Evolutionary conservation across 2,888 invertebrate genomes (phyloP).

Genomic region (Microdon myrmicae): DNA sequence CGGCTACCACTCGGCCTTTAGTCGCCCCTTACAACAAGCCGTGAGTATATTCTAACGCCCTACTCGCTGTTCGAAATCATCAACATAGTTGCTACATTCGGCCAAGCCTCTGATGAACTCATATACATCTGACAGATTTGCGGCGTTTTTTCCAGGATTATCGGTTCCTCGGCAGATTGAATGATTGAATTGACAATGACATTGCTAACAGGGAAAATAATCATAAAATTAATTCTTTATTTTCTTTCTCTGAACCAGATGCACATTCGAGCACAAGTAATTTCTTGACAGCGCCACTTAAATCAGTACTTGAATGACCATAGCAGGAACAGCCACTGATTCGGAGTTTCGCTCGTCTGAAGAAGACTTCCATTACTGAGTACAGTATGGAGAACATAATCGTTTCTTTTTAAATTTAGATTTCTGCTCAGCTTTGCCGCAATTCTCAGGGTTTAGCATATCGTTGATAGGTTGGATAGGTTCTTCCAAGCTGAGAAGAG

Average conservation of each 20-base stretch:
- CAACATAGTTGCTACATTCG: slow-evolving; percentile 91
- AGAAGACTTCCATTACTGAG: slow-evolving; percentile 67
- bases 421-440: slow-evolving; percentile 74
- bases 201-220: slow-evolving; percentile 8
- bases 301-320: slow-evolving; percentile 24
- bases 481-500: slow-evolving; percentile 60
- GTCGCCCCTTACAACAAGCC: too few species aligned
- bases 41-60: too few species aligned
- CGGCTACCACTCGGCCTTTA: too few species aligned
- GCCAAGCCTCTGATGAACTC: slow-evolving; percentile 90
- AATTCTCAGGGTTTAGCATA: slow-evolving; percentile 74
- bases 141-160: slow-evolving; percentile 56
- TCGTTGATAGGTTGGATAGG: slow-evolving; percentile 54
- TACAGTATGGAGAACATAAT: slow-evolving; percentile 80
- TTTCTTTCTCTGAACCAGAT: slow-evolving; percentile 16
- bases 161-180: slow-evolving; percentile 19
- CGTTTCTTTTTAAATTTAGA: slow-evolving; percentile 79
- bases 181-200: slow-evolving; percentile 12
- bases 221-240: slow-evolving; percentile 27
- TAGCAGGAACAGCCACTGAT: slow-evolving; percentile 9
- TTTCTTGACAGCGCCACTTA: slow-evolving; percentile 16
- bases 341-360: slow-evolving; percentile 50
- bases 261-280: slow-evolving; percentile 18
- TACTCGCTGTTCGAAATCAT: slow-evolving; percentile 94
- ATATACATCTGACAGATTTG: slow-evolving; percentile 81